A percentile compares a stretch with the other conserved stretches of the same genome.
These are phyloP conservation scores for Anolis apletophallus DNA, from an alignment of 2,797 vertebrate genomes.

Conservation along the genomic window DNA sequence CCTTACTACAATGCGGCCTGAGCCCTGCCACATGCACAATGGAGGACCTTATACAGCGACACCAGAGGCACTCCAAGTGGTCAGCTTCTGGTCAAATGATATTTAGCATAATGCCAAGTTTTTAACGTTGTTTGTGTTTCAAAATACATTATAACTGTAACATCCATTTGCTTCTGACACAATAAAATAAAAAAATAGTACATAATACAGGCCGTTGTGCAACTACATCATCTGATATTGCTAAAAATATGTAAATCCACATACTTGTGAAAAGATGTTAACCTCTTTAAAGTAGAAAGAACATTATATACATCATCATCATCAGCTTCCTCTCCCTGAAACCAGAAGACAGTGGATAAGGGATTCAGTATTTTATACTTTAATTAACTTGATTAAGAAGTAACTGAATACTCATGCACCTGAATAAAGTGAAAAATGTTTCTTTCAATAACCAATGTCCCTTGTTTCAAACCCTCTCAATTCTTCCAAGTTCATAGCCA, in stretches of 20 bases:
- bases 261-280: slow-evolving; percentile 99
- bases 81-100: no score
- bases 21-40: no score
- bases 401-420: no score
- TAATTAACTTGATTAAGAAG: not conserved
- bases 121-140: no score
- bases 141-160: no score
- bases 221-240: slow-evolving; percentile 2
- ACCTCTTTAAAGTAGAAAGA: slow-evolving; percentile 93
- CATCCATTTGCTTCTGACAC: no score
- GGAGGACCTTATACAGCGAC: no score
- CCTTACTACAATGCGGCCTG: no score
- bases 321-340: slow-evolving; percentile 95
- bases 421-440: not conserved
- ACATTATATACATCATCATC: slow-evolving; percentile 99
- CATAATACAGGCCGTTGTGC: no score
- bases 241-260: slow-evolving; percentile 60
- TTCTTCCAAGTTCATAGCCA: not conserved
- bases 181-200: no score
- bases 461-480: not conserved
- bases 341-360: slow-evolving; percentile 51
- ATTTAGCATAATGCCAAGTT: no score
- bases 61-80: no score
- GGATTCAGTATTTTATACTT: not conserved
- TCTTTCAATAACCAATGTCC: not conserved